Base-by-base conservation (phyloP, 2,113 vertebrate species). In the Gymnobelideus leadbeateri region DNA sequence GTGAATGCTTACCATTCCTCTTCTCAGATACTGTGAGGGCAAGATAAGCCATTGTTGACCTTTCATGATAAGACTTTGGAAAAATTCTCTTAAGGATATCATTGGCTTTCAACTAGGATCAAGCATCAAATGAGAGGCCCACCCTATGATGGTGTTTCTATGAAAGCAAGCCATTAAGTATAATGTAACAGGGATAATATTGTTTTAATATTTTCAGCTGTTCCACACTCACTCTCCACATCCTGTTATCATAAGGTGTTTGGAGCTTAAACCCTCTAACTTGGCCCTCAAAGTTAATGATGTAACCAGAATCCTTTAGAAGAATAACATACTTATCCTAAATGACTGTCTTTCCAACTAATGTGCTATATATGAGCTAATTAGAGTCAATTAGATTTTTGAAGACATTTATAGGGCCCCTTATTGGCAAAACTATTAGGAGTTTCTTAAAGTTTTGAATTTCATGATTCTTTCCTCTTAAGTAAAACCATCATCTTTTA, bases 401-500 rank as follows among this genome's bases (percentile, higher is more conserved):
- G 53, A 11, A 96, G 50, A 21, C 77, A 16, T 91, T 93, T 91
- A 9, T 50, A 94, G 92, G 57, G 93, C 89, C 57, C 24, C 92
- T 96, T 96, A 93, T 49, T 92, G 77, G 93, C 23, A 90, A 95
- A 96, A 94, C 52, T n/a, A 91, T 92, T 23, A 11, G 24, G 3
- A 11, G 26, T 49, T 28, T 94, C 54, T 55, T 90, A 25, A 97
- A 77, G 61, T 89, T 94, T 92, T 46, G 95, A 68, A 94, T 96
- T 96, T 95, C 91, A 92, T 95, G 95, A 92, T 53, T 95, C 68
- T 96, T 97, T 92, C 25, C 95, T 25, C 91, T 94, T 94, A 94
- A 97, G 92, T 95, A 95, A 96, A 97, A 93, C 77, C 51, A 96
- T 89, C 43, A 68, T 92, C 95, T 96, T 68, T 84, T 23, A 8